Percentiles rank a stretch among this genome's conserved stretches.
phyloP scores from a whole-genome alignment of 2,797 vertebrate species.

The Dendrocincla fuliginosa region DNA sequence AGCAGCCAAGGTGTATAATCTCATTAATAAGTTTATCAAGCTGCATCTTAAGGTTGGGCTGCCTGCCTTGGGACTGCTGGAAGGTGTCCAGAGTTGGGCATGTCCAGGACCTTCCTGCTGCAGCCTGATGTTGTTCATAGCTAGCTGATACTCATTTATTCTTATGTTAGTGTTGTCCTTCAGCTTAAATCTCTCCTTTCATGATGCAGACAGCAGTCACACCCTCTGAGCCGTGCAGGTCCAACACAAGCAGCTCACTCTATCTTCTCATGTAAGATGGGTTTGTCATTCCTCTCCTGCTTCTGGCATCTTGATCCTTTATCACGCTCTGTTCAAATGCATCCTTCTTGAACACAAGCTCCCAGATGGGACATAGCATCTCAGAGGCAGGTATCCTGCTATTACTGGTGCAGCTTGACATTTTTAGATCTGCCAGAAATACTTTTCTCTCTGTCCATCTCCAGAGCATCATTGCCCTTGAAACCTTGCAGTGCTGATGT shows the following conservation, averaged over 20 bases:
- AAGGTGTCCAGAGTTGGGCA: background rate
- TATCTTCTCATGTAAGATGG: background rate
- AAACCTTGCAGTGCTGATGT: rapidly evolving
- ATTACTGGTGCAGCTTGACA: background rate
- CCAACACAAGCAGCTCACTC: background rate
- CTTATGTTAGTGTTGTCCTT: background rate
- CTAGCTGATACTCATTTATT: background rate
- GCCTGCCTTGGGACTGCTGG: background rate
- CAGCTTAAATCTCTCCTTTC: background rate
- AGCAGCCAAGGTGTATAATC: background rate
- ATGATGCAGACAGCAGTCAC: background rate
- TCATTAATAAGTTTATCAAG: background rate
- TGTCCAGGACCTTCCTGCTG: background rate
- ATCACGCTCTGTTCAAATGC: background rate
- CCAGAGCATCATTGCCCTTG: background rate
- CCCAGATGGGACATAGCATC: background rate
- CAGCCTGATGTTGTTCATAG: background rate
- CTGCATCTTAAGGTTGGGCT: background rate
- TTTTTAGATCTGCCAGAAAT: background rate
- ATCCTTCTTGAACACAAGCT: background rate
- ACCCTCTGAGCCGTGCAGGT: background rate
- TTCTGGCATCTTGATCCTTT: background rate
- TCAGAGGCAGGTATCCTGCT: background rate
- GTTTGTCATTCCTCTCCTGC: background rate
- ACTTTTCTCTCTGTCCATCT: background rate